Conservation (phyloP, 2,888 invertebrate genomes). For the Phymatocera aterrima region DNA sequence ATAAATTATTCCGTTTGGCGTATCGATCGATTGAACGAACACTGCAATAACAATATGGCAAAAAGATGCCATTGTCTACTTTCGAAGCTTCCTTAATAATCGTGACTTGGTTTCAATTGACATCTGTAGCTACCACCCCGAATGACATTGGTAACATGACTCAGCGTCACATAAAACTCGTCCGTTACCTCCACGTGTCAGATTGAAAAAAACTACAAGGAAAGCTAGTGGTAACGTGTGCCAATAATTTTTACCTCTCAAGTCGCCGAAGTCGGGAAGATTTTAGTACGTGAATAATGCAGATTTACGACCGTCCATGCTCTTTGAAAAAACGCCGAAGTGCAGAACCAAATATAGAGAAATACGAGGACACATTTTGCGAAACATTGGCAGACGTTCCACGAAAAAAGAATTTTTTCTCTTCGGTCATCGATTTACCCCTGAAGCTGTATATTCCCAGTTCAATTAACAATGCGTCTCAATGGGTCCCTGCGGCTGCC, state of each 20-base stretch:
- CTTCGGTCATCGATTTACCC: conserved; percentile 2
- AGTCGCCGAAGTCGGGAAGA: background rate
- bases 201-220: conserved; percentile 21
- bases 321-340: background rate
- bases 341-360: conserved; percentile 3
- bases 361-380: conserved; percentile 13
- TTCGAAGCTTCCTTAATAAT: background rate
- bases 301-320: background rate
- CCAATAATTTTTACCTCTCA: background rate
- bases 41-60: background rate
- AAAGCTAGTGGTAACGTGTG: background rate
- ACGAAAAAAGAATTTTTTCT: conserved; percentile 3
- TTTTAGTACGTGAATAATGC: background rate
- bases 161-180: background rate
- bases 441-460: conserved; percentile 1
- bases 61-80: background rate
- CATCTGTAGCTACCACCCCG: background rate
- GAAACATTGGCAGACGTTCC: background rate
- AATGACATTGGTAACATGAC: background rate
- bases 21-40: background rate
- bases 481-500: conserved; percentile 7
- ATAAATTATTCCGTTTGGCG: background rate
- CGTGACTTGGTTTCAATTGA: background rate
- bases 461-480: conserved; percentile 23
- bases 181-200: background rate